Evolutionary conservation across 2,797 vertebrate genomes (phyloP).

Genomic region (Hyperoplus immaculatus): DNA sequence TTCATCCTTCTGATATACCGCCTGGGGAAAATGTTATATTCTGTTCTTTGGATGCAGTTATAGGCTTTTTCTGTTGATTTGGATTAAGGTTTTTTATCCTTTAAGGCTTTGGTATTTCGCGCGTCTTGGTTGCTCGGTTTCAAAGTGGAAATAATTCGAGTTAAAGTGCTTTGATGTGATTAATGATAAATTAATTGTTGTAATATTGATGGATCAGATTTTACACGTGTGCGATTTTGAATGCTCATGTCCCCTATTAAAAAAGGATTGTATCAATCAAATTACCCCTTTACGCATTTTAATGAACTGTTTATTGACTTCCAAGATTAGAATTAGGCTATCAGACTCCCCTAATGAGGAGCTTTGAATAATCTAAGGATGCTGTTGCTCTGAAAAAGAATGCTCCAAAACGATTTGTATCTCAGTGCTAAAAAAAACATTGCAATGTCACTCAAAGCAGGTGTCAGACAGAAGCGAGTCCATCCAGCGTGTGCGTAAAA

Average conservation of each 20-base stretch:
- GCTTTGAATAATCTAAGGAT: neutral
- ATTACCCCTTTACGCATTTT: neutral
- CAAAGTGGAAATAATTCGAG: neutral
- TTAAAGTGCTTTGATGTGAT: neutral
- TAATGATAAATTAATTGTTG: neutral
- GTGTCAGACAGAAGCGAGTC: neutral
- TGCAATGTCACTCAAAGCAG: neutral
- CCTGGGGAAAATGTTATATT: neutral
- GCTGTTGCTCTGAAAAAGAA: neutral
- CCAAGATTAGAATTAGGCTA: neutral
- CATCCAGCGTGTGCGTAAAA: slow-evolving; percentile 27
- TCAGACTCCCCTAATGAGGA: neutral
- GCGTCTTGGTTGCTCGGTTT: slow-evolving; percentile 31
- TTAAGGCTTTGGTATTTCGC: neutral
- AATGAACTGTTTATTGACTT: neutral
- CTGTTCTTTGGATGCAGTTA: neutral
- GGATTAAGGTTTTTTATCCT: neutral
- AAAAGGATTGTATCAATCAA: neutral
- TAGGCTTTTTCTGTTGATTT: neutral
- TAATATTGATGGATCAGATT: neutral
- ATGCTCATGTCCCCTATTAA: too few species aligned
- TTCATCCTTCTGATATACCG: neutral
- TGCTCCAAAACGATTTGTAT: neutral
- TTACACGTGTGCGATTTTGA: neutral
- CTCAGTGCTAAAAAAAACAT: neutral